phyloP scores from a whole-genome alignment of 2,797 vertebrate genomes.

The Scomberomorus guttatus region DNA sequence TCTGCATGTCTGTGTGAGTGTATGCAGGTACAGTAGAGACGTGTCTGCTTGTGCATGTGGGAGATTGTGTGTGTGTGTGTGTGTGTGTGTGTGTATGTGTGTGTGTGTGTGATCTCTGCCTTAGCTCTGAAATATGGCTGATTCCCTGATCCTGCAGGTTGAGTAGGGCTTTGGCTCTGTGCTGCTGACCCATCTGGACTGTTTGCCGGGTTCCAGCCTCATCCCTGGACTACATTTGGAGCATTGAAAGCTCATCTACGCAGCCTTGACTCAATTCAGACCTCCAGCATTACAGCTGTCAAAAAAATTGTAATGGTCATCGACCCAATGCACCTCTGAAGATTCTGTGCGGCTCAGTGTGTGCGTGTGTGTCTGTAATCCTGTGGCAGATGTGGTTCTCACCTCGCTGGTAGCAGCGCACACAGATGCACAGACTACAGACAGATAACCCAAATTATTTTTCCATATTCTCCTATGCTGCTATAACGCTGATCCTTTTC shows the following conservation, averaged over 20 bases:
- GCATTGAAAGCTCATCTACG: slow-evolving; percentile 40
- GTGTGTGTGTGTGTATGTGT: slow-evolving; percentile 43
- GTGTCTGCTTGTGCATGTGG: slow-evolving; percentile 13
- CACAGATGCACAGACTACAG: slow-evolving; percentile 24
- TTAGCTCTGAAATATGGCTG: slow-evolving; percentile 59
- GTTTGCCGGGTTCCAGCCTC: slow-evolving; percentile 55
- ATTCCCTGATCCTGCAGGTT: slow-evolving; percentile 77
- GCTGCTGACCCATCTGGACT: slow-evolving; percentile 76
- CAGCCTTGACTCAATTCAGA: slow-evolving; percentile 51
- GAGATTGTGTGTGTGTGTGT: slow-evolving; percentile 15
- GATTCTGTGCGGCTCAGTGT: slow-evolving; percentile 20
- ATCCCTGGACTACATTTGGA: slow-evolving; percentile 41
- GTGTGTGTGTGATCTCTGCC: slow-evolving; percentile 53
- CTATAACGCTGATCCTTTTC: slow-evolving; percentile 60
- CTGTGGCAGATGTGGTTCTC: slow-evolving; percentile 48
- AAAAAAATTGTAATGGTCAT: slow-evolving; percentile 54
- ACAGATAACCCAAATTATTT: slow-evolving; percentile 48
- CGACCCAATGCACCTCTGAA: slow-evolving; percentile 46
- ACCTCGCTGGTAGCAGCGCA: slow-evolving; percentile 40
- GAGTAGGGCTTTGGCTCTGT: slow-evolving; percentile 76
- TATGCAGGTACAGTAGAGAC: neutral
- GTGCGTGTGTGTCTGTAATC: slow-evolving; percentile 43
- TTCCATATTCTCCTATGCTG: slow-evolving; percentile 43
- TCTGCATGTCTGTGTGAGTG: slow-evolving; percentile 14
- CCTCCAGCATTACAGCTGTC: slow-evolving; percentile 52